Evolutionary conservation across 1,140 invertebrate species (phyloP).

Genomic region (Amphibalanus amphitrite): DNA sequence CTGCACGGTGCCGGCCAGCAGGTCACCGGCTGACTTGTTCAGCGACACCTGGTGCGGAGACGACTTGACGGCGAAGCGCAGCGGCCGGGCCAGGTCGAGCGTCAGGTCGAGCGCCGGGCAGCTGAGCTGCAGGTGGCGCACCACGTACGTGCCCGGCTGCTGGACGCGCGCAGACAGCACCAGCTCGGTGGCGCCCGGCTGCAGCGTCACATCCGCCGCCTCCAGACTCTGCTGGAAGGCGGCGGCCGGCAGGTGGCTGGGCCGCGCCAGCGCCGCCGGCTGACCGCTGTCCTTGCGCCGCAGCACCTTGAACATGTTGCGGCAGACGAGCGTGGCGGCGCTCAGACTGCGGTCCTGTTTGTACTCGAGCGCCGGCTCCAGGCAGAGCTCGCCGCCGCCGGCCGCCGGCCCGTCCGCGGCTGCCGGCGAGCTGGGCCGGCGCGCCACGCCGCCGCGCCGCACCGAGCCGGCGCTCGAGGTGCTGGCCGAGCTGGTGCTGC

Average conservation of each 20-base stretch:
- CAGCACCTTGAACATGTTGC: constrained; percentile 21
- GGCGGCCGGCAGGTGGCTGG: background rate
- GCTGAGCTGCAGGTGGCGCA: background rate
- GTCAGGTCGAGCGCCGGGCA: background rate
- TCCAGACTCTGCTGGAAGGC: constrained; percentile 12
- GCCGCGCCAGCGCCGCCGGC: background rate
- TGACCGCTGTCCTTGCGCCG: background rate
- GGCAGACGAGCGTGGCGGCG: constrained; percentile 24
- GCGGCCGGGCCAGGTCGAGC: background rate
- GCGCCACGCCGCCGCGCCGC: constrained; percentile 2
- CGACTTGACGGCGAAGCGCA: background rate
- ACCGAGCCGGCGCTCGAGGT: constrained; percentile 3
- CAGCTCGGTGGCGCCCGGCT: constrained; percentile 54
- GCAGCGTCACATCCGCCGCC: constrained; percentile 34
- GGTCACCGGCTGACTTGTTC: constrained; percentile 20
- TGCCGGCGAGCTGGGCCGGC: too few species aligned
- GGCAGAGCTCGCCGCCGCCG: background rate
- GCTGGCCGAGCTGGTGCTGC: constrained; percentile 20
- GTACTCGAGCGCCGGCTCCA: constrained; percentile 35
- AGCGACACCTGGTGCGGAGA: constrained; percentile 24
- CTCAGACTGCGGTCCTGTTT: constrained; percentile 52
- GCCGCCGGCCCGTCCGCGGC: background rate
- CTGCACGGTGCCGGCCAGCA: background rate
- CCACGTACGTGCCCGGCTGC: background rate
- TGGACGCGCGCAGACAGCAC: constrained; percentile 37